A percentile compares a stretch with the other conserved stretches of the same genome.
Evolutionary conservation across 1,140 invertebrate genomes (phyloP).

Genomic region (Asobara japonica): DNA sequence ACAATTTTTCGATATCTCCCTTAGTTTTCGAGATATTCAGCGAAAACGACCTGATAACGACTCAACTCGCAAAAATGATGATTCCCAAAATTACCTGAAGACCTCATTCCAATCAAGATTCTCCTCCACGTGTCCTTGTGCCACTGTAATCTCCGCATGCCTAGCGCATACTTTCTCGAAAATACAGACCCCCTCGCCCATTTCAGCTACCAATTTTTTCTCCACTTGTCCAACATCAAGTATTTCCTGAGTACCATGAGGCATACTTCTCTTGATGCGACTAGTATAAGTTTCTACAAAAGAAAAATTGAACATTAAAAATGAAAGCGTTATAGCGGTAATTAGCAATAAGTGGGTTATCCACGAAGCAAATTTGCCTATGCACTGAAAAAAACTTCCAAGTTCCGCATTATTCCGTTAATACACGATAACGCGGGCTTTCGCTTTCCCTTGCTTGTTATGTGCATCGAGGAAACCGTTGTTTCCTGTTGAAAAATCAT

Average conservation of each 20-base stretch:
- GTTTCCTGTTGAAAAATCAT: constrained; percentile 4
- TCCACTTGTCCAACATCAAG: constrained; percentile 75
- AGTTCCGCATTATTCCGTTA: neutral
- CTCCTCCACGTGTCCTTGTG: constrained; percentile 54
- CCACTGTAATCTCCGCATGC: constrained; percentile 69
- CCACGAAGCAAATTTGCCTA: constrained; percentile 9
- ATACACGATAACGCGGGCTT: constrained; percentile 46
- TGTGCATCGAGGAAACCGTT: constrained; percentile 32
- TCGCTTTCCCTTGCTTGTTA: constrained; percentile 53
- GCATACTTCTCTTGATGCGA: constrained; percentile 61
- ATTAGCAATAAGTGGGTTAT: no score
- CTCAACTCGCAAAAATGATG: neutral
- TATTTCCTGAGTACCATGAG: constrained; percentile 62
- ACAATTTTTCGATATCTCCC: no score
- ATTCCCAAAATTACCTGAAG: constrained; percentile 70
- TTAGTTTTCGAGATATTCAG: no score
- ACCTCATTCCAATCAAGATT: constrained; percentile 72
- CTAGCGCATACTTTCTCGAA: constrained; percentile 76
- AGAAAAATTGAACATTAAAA: constrained; percentile 25
- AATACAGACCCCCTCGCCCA: constrained; percentile 76
- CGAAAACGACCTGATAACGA: neutral
- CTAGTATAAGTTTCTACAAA: constrained; percentile 72
- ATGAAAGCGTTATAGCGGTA: no score
- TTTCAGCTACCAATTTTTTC: constrained; percentile 74
- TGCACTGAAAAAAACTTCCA: constrained; percentile 19